Evolutionary conservation across 2,113 vertebrate genomes (phyloP).

Genomic region (Coreoperca whiteheadi): DNA sequence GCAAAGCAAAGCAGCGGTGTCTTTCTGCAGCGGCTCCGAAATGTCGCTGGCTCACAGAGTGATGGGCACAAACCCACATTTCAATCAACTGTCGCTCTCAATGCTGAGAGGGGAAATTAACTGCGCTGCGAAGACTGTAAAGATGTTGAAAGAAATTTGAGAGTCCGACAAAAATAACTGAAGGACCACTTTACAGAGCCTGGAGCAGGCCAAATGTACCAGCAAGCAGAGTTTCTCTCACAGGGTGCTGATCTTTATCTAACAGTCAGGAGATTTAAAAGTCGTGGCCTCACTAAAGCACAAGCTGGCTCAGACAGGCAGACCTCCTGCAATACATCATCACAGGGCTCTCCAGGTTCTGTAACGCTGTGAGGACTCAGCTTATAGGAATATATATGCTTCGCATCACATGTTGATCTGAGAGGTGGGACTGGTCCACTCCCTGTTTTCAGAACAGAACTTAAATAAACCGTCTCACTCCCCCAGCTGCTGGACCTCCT

Average conservation of each 20-base stretch:
- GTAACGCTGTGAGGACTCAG: conserved; percentile 18
- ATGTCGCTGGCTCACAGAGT: background rate
- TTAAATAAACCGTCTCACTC: conserved; percentile 61
- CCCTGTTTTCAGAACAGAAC: conserved; percentile 62
- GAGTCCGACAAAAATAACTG: conserved; percentile 34
- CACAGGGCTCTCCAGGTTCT: conserved; percentile 9
- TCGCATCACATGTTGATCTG: conserved; percentile 58
- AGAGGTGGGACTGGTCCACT: conserved; percentile 52
- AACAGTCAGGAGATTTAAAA: conserved; percentile 18
- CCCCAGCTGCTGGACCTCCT: conserved; percentile 24
- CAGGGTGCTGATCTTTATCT: conserved; percentile 51
- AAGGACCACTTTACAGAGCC: conserved; percentile 31
- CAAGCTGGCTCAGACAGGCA: conserved; percentile 8
- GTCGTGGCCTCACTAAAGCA: conserved; percentile 13
- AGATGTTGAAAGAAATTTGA: conserved; percentile 35
- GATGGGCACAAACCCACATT: conserved; percentile 12
- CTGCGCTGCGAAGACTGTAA: background rate
- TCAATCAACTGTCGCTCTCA: conserved; percentile 31
- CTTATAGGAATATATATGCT: conserved; percentile 39
- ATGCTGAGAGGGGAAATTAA: conserved; percentile 13
- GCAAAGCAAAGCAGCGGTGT: background rate
- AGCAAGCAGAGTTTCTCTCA: conserved; percentile 28
- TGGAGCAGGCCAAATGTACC: conserved; percentile 10
- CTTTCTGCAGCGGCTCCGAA: conserved; percentile 7
- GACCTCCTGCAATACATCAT: conserved; percentile 13